Evolutionary conservation across 2,797 vertebrate genomes (phyloP).

Genomic region (Eulemur rubriventer): DNA sequence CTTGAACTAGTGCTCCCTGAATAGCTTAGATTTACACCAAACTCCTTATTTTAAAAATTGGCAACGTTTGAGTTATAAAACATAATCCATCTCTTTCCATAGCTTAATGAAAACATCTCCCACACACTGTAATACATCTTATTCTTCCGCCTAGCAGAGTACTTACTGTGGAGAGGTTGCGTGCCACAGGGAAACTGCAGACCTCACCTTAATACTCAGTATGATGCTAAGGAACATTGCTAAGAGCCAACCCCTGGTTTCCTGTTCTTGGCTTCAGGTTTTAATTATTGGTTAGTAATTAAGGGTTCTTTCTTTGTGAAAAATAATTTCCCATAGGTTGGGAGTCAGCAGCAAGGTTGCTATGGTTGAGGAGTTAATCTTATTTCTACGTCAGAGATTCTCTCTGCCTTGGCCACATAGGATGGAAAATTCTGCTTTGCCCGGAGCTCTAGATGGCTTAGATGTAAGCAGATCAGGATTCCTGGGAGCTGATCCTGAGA

Average conservation of each 20-base stretch:
- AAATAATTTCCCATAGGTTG: constrained; percentile 81
- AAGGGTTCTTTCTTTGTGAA: constrained; percentile 72
- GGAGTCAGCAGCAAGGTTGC: constrained; percentile 77
- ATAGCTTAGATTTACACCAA: constrained; percentile 51
- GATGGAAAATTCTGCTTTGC: constrained; percentile 81
- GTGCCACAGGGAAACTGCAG: constrained; percentile 27
- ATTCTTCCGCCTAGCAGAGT: constrained; percentile 61
- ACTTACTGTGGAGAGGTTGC: constrained; percentile 48
- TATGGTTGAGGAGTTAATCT: constrained; percentile 73
- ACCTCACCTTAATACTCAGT: neutral
- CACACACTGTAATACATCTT: constrained; percentile 64
- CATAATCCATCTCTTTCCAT: constrained; percentile 59
- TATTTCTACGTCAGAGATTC: constrained; percentile 66
- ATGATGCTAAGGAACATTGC: neutral
- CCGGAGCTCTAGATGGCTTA: constrained; percentile 29
- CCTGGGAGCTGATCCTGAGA: neutral
- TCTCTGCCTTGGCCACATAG: constrained; percentile 55
- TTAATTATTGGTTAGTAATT: constrained; percentile 83
- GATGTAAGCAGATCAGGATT: constrained; percentile 6
- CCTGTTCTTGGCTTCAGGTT: constrained; percentile 74
- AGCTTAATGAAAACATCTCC: constrained; percentile 71
- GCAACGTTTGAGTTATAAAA: constrained; percentile 57
- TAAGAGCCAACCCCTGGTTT: constrained; percentile 67
- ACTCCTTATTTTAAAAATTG: constrained; percentile 60
- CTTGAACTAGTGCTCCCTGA: constrained; percentile 17